A percentile compares a stretch with the other conserved stretches of the same genome.
phyloP scores from a whole-genome alignment of 1,140 invertebrate genomes.

The Papilio polyxenes region DNA sequence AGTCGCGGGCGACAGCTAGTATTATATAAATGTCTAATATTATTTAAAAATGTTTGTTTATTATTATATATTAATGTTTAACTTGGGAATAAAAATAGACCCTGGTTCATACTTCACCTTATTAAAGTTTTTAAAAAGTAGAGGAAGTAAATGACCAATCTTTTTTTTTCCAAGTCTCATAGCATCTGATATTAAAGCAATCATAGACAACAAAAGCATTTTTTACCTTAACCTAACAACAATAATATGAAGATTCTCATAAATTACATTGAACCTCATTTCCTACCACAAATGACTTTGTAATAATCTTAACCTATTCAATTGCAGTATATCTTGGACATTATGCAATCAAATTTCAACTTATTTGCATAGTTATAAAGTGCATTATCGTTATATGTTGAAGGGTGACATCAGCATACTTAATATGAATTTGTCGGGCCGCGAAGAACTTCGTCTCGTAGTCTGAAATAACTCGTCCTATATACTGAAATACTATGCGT shows the following conservation, averaged over 20 bases:
- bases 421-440: slow-evolving; percentile 35
- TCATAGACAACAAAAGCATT: neutral
- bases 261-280: slow-evolving; percentile 29
- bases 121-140: no score
- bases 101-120: no score
- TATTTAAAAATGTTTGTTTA: no score
- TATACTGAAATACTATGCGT: slow-evolving; percentile 24
- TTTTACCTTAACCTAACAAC: neutral
- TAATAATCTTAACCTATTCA: slow-evolving; percentile 16
- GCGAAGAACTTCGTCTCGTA: slow-evolving; percentile 34
- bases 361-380: neutral
- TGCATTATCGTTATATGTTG: neutral
- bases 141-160: no score
- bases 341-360: neutral
- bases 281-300: neutral
- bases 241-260: neutral
- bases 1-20: no score
- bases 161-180: neutral
- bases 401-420: slow-evolving; percentile 25
- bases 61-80: no score
- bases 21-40: no score
- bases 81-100: no score
- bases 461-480: slow-evolving; percentile 41
- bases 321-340: neutral
- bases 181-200: neutral